Evolutionary conservation across 92 coral and sea anemone species (phyloP).

Genomic region (Muricea muricata): DNA sequence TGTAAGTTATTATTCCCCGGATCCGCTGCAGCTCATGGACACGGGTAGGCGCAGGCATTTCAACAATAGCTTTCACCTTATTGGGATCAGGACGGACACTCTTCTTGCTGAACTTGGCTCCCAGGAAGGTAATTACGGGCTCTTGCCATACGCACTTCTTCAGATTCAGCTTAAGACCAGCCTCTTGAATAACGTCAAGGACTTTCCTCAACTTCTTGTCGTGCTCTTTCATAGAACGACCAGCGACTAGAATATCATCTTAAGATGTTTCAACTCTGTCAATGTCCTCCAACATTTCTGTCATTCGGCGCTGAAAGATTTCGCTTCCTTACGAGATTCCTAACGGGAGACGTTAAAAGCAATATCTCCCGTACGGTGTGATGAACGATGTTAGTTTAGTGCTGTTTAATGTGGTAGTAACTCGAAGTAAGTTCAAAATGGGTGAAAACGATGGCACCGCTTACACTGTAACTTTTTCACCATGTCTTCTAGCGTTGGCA

Average conservation of each 20-base stretch:
- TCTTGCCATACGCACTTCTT: slow-evolving; percentile 29
- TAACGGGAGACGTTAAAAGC: slow-evolving; percentile 13
- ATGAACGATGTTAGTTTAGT: slow-evolving; percentile 30
- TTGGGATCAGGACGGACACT: slow-evolving; percentile 29
- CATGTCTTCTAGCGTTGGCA: slow-evolving; percentile 31
- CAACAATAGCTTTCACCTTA: slow-evolving; percentile 34
- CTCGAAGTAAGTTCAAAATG: slow-evolving; percentile 35
- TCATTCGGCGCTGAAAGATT: slow-evolving; percentile 34
- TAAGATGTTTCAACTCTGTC: slow-evolving; percentile 31
- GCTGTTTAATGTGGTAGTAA: slow-evolving; percentile 38
- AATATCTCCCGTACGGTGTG: slow-evolving; percentile 36
- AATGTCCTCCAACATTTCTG: slow-evolving; percentile 18
- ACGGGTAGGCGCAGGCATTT: slow-evolving; percentile 39
- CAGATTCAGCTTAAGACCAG: slow-evolving; percentile 33
- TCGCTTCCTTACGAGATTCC: slow-evolving; percentile 36
- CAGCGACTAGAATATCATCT: slow-evolving; percentile 32
- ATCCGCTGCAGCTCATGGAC: slow-evolving; percentile 35
- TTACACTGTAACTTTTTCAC: too few species aligned
- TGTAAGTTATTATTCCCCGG: slow-evolving; percentile 50
- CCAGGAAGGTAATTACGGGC: neutral
- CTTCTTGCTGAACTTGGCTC: neutral
- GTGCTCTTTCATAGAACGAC: slow-evolving; percentile 25
- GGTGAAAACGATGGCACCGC: slow-evolving; percentile 2
- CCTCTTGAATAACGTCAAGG: neutral
- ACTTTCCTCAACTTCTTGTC: slow-evolving; percentile 33